Conservation (phyloP, 2,888 invertebrate species). For the Hypena proboscidalis region DNA sequence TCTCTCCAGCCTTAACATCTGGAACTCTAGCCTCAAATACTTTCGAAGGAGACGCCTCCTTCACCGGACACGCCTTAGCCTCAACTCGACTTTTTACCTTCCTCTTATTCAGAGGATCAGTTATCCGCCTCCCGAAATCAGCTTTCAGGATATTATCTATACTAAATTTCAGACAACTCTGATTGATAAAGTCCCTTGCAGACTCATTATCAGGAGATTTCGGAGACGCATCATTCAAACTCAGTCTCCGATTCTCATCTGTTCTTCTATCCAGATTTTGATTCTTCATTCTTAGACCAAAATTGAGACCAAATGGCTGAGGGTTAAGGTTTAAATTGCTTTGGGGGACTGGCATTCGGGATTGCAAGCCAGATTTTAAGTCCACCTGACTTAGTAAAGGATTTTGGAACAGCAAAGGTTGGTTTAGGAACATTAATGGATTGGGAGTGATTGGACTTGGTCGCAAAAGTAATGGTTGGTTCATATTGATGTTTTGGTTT, state of each 20-base stretch:
- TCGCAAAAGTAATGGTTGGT: slow-evolving; percentile 72
- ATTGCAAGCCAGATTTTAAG: slow-evolving; percentile 62
- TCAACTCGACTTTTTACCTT: slow-evolving; percentile 74
- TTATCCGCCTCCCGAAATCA: slow-evolving; percentile 91
- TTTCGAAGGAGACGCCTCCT: slow-evolving; percentile 61
- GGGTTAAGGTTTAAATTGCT: slow-evolving; percentile 58
- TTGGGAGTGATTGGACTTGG: slow-evolving; percentile 81
- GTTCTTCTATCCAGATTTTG: slow-evolving; percentile 60
- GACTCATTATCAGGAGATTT: slow-evolving; percentile 74
- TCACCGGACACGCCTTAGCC: slow-evolving; percentile 61
- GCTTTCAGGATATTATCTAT: slow-evolving; percentile 95
- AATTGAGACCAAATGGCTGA: slow-evolving; percentile 68
- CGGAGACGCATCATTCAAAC: slow-evolving; percentile 58
- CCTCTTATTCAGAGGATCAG: slow-evolving; percentile 88
- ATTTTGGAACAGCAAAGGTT: slow-evolving; percentile 74
- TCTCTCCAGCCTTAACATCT: slow-evolving; percentile 70
- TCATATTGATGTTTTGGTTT: slow-evolving; percentile 78
- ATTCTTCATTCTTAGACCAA: slow-evolving; percentile 57
- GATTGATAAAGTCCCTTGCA: slow-evolving; percentile 77
- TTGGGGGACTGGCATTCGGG: slow-evolving; percentile 64
- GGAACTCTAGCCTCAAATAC: slow-evolving; percentile 72
- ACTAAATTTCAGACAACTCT: slow-evolving; percentile 90
- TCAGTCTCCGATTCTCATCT: slow-evolving; percentile 67
- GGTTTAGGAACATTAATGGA: slow-evolving; percentile 80
- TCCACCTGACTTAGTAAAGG: slow-evolving; percentile 73